These are phyloP conservation scores for Takifugu rubripes DNA, from an alignment of 2,797 vertebrate genomes.

Conservation along the genomic window DNA sequence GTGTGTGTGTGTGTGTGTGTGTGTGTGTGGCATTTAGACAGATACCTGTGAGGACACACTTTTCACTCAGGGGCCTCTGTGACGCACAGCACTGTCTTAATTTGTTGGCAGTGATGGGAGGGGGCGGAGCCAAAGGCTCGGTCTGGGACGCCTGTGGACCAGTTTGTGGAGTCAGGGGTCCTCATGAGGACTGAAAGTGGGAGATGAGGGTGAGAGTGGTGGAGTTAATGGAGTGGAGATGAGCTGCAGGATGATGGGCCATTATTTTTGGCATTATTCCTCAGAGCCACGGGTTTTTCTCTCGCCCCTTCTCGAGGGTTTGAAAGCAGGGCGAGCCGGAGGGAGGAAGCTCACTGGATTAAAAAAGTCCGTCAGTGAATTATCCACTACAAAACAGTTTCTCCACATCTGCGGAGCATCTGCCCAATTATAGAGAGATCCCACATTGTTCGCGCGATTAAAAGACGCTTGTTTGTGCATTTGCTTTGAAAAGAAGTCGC, in stretches of 20 bases:
- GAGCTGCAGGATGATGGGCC: constrained; percentile 58
- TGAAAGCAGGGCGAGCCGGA: constrained; percentile 1
- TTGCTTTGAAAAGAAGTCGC: too few species aligned
- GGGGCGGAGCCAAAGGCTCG: constrained; percentile 1
- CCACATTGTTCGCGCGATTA: too few species aligned
- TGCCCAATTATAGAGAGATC: too few species aligned
- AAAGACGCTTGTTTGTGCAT: too few species aligned
- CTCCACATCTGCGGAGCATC: too few species aligned
- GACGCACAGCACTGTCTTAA: constrained; percentile 52
- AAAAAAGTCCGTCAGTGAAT: background rate
- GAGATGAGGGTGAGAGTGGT: constrained; percentile 18
- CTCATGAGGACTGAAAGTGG: constrained; percentile 11
- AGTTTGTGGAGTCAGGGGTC: constrained; percentile 45
- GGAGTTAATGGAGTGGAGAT: constrained; percentile 23
- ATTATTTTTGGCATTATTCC: constrained; percentile 64
- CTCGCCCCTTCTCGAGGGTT: constrained; percentile 8
- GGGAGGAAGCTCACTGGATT: constrained; percentile 16
- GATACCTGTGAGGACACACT: constrained; percentile 19
- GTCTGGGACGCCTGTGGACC: constrained; percentile 17
- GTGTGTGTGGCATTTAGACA: constrained; percentile 18
- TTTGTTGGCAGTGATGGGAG: constrained; percentile 38
- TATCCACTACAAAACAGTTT: too few species aligned
- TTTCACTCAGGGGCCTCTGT: constrained; percentile 49
- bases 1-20: constrained; percentile 23
- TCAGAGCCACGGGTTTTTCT: constrained; percentile 42